Percentiles rank a stretch among this genome's conserved stretches.
phyloP scores from a whole-genome alignment of 2,113 vertebrate species.

The Centropristis striata region DNA sequence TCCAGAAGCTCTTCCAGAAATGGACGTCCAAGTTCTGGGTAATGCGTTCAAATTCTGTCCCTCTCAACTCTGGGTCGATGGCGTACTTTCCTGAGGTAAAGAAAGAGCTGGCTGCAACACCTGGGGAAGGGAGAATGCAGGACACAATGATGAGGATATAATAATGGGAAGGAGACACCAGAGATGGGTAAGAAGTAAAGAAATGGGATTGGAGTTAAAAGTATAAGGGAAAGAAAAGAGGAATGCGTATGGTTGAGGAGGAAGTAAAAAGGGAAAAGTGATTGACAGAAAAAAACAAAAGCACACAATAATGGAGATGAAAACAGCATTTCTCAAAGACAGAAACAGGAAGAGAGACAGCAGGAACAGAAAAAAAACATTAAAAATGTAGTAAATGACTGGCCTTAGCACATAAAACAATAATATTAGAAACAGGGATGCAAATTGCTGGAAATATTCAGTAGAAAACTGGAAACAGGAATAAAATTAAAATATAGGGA shows the following conservation, averaged over 20 bases:
- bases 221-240: neutral
- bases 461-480: no score
- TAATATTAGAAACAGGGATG: neutral
- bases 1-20: constrained; percentile 96
- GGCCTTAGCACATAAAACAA: neutral
- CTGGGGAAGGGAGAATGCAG: constrained; percentile 67
- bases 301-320: neutral
- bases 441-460: no score
- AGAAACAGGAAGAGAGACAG: neutral
- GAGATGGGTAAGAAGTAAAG: neutral
- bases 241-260: neutral
- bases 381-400: constrained; percentile 4
- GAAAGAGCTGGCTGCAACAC: constrained; percentile 91
- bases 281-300: constrained; percentile 10
- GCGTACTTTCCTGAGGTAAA: constrained; percentile 93
- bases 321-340: constrained; percentile 14
- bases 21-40: constrained; percentile 93
- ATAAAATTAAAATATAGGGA: no score
- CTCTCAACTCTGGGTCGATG: constrained; percentile 92
- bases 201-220: neutral
- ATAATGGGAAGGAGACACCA: constrained; percentile 3
- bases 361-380: neutral
- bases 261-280: neutral
- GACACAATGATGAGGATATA: neutral
- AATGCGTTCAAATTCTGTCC: constrained; percentile 91